These are phyloP conservation scores for Hemicordylus capensis DNA, from an alignment of 2,113 vertebrate species.

Conservation along the genomic window DNA sequence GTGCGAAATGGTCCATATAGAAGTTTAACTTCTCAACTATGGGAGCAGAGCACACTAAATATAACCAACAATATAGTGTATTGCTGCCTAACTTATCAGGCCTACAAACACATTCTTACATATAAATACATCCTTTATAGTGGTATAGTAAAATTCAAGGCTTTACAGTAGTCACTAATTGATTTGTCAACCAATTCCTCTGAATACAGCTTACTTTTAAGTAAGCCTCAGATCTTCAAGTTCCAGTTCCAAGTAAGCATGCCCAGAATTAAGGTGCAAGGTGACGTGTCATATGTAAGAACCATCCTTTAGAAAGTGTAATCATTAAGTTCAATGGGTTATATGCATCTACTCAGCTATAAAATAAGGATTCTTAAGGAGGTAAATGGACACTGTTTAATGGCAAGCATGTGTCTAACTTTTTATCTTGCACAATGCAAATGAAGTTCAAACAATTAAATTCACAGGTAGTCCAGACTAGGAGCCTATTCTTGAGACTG, in stretches of 20 bases:
- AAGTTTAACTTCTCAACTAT: neutral
- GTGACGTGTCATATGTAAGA: neutral
- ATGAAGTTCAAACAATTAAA: neutral
- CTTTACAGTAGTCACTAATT: neutral
- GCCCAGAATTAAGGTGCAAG: neutral
- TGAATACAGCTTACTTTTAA: neutral
- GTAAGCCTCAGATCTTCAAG: neutral
- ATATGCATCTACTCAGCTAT: constrained; percentile 40
- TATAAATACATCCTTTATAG: neutral
- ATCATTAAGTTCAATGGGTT: constrained; percentile 1
- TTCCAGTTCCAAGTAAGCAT: neutral
- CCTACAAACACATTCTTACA: neutral
- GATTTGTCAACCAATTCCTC: neutral
- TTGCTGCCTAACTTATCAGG: neutral
- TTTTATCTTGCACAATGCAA: constrained; percentile 17
- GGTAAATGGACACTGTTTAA: constrained; percentile 7
- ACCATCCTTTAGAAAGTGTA: neutral
- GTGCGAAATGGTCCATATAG: neutral
- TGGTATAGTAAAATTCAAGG: neutral
- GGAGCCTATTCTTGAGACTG: too few relatives aligned
- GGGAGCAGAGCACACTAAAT: neutral
- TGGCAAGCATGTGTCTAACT: neutral
- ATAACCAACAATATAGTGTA: neutral
- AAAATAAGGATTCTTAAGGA: constrained; percentile 25
- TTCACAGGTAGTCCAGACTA: neutral